phyloP scores from a whole-genome alignment of 2,888 invertebrate genomes.

The Conops quadrifasciatus region DNA sequence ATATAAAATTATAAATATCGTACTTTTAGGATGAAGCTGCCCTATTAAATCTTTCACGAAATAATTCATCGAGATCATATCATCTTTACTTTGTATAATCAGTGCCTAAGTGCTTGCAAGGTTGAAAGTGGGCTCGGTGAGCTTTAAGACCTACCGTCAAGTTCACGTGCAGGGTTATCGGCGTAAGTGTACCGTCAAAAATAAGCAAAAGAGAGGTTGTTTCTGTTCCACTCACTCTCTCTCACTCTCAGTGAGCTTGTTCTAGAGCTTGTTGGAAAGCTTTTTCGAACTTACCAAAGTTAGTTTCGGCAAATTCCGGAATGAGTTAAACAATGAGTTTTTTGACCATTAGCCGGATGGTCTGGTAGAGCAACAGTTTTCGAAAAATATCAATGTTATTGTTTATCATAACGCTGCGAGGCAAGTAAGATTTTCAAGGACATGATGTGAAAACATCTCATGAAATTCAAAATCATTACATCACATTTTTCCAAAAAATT shows the following conservation, averaged over 20 bases:
- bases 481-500: neutral
- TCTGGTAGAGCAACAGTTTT: slow-evolving; percentile 4
- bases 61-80: too few species aligned
- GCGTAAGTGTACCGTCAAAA: neutral
- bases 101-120: neutral
- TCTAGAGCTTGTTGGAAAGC: neutral
- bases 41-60: too few species aligned
- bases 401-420: neutral
- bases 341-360: neutral
- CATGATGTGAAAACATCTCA: neutral
- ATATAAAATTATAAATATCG: too few species aligned
- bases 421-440: slow-evolving; percentile 15
- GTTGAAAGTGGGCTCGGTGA: neutral
- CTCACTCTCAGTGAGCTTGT: neutral
- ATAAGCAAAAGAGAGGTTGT: neutral
- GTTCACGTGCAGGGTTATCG: slow-evolving; percentile 17
- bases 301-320: slow-evolving; percentile 1
- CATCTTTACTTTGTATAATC: too few species aligned
- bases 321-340: neutral
- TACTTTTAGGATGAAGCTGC: too few species aligned
- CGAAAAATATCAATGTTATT: neutral
- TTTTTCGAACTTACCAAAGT: slow-evolving; percentile 20
- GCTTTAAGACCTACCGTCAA: slow-evolving; percentile 9
- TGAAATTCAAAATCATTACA: neutral
- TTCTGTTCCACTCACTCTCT: neutral